Base-by-base conservation (phyloP, 2,113 vertebrate species). In the Takifugu bimaculatus region DNA sequence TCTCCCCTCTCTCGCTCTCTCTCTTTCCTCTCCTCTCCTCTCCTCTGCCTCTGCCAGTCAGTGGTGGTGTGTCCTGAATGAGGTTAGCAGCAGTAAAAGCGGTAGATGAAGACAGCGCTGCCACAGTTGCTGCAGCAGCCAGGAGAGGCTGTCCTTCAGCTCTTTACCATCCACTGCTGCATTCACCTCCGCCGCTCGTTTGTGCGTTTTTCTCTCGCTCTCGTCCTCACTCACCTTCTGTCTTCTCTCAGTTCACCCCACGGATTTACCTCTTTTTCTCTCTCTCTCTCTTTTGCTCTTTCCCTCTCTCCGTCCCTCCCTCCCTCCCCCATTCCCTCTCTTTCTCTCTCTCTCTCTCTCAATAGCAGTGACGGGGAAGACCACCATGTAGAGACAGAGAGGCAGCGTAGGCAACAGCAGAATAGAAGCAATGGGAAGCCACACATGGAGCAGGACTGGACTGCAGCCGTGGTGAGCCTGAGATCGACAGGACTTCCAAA, bases 341-440 rank as follows among this genome's bases (percentile, higher is more conserved):
- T 56, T 63, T 56, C 54, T 39, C 58, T 62, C 71, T 13, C 55
- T 61, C 65, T 70, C 79, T 73, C 73, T 70, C 68, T 61, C 78
- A 87, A 77, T 88, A 94, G 92, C 91, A 92, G 89, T 86, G 82
- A 88, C 81, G 90, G 90, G 93, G 92, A 90, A 88, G 91, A 92
- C 90, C 94, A 97, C 88, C 94, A 96, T 95, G 96, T 98, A 96
- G 94, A 90, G 90, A 81, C 74, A 51, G 88, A 89, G 87, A 87
- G 76, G 79, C 85, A 81, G 75, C 54, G 71, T 82, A 84, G 88
- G 70, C 91, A 93, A 85, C 71, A 83, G 75, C 81, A 78, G 70
- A 87, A 84, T 48, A 84, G 81, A 85, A 91, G 70, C 91, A 90
- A 99, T 97, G 96, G 95, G 88, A 91, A 90, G 81, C 86, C 63